Conservation (phyloP, 2,113 vertebrate species). For the Anguilla rostrata region DNA sequence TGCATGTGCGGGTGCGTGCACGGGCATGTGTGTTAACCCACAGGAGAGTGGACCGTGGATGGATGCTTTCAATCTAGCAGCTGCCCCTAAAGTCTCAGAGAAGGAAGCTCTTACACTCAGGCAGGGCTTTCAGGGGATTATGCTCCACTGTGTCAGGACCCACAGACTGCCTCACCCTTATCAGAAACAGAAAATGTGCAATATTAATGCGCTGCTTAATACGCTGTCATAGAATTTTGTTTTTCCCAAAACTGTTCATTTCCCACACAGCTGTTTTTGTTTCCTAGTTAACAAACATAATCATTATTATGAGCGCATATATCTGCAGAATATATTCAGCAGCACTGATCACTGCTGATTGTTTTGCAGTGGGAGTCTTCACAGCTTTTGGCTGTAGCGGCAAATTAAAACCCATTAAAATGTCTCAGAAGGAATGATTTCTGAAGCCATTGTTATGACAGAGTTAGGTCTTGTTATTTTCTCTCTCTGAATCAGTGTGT, state of each 20-base stretch:
- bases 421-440: not conserved
- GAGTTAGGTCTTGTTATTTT: no score
- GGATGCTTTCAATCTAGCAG: no score
- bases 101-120: no score
- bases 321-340: not conserved
- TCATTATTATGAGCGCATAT: not conserved
- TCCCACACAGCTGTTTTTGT: not conserved
- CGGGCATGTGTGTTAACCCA: no score
- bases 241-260: not conserved
- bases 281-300: not conserved
- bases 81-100: no score
- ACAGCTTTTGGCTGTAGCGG: not conserved
- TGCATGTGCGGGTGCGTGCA: no score
- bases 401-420: not conserved
- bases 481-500: no score
- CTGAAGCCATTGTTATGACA: not conserved
- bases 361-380: not conserved
- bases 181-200: not conserved
- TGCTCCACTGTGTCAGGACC: no score
- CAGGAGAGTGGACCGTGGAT: no score
- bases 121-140: no score
- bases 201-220: not conserved
- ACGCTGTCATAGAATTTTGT: not conserved
- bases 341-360: not conserved
- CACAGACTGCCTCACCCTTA: not conserved